These are phyloP conservation scores for Neuroscelio doddi DNA, from an alignment of 2,888 invertebrate species.

Conservation along the genomic window DNA sequence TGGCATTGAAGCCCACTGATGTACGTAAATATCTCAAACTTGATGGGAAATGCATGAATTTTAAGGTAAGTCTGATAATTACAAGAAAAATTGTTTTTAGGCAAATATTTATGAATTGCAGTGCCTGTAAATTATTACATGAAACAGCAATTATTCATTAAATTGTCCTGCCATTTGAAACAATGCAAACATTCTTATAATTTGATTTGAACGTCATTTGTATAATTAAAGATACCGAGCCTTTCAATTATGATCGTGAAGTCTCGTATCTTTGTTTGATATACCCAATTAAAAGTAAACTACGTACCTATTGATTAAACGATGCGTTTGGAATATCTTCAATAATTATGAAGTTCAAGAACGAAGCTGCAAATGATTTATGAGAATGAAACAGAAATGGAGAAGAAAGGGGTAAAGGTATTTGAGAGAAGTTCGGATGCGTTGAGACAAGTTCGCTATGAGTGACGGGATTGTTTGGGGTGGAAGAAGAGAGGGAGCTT, in stretches of 20 bases:
- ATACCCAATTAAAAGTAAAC: conserved; percentile 38
- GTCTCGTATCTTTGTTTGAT: no score
- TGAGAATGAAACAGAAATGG: conserved; percentile 27
- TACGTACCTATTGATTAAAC: conserved; percentile 23
- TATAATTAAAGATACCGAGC: no score
- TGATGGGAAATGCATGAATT: no score
- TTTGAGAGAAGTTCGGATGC: conserved; percentile 49
- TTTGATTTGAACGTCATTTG: no score
- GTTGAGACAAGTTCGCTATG: conserved; percentile 53
- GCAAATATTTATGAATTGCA: no score
- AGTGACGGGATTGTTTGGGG: conserved; percentile 39
- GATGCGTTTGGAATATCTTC: conserved; percentile 32
- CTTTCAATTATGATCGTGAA: no score
- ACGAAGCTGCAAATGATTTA: conserved; percentile 39
- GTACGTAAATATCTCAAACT: conserved; percentile 15
- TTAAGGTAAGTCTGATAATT: no score
- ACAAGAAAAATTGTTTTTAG: no score
- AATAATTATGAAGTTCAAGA: conserved; percentile 36
- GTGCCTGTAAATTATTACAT: no score
- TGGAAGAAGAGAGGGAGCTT: conserved; percentile 55
- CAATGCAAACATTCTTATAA: no score
- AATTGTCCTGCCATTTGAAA: no score
- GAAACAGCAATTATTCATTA: no score
- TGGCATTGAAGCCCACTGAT: conserved; percentile 40
- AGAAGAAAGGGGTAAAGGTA: conserved; percentile 27